These are phyloP conservation scores for Euura saliciscinereae DNA, from an alignment of 1,140 invertebrate species.

Conservation along the genomic window DNA sequence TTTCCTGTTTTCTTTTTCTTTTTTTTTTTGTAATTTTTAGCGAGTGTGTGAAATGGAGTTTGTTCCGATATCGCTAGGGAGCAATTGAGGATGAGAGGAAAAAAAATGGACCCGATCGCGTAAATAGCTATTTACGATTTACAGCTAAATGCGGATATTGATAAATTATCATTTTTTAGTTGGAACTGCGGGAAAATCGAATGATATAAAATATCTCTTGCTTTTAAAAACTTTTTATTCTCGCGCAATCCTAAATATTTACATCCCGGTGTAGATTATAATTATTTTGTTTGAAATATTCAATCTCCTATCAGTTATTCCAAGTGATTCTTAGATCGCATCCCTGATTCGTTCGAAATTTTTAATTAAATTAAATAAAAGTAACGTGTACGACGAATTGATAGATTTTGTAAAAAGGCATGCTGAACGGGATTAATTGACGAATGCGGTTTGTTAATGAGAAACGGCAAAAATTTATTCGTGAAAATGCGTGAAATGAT, in stretches of 20 bases:
- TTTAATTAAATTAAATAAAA: background rate
- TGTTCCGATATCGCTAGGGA: background rate
- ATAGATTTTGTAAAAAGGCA: slow-evolving; percentile 5
- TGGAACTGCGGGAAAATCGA: too few relatives aligned
- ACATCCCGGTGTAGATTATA: background rate
- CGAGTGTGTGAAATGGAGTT: background rate
- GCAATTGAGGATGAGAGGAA: background rate
- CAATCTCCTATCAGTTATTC: background rate
- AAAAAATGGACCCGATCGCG: background rate
- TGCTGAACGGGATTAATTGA: background rate
- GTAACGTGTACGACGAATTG: background rate
- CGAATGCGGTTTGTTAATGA: background rate
- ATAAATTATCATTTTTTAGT: too few relatives aligned
- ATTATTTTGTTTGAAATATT: background rate
- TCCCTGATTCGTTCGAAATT: background rate
- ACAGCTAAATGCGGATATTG: too few relatives aligned
- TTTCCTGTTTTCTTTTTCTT: background rate
- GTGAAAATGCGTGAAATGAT: background rate
- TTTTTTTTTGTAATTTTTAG: slow-evolving; percentile 3
- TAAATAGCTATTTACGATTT: background rate
- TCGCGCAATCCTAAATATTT: background rate
- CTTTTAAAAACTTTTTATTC: too few relatives aligned
- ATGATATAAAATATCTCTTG: too few relatives aligned
- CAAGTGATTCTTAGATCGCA: background rate
- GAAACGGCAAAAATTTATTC: background rate